Evolutionary conservation across 2,888 invertebrate genomes (phyloP).

Genomic region (Hemistola chrysoprasaria): DNA sequence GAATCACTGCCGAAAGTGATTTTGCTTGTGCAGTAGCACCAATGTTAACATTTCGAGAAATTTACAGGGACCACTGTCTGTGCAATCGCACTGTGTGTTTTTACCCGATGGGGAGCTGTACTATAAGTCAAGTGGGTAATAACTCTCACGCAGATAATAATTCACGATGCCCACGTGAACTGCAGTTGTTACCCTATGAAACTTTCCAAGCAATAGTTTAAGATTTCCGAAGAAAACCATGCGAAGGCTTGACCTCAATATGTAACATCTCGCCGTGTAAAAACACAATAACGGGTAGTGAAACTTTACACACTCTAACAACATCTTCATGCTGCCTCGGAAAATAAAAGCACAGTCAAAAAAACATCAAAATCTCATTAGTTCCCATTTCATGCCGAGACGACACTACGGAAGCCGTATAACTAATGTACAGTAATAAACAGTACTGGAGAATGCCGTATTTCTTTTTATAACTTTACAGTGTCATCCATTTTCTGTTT

Average conservation of each 20-base stretch:
- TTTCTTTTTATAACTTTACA: slow-evolving; percentile 79
- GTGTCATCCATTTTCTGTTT: slow-evolving; percentile 73
- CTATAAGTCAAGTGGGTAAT: too few species aligned
- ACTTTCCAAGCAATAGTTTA: too few species aligned
- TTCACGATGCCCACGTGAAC: too few species aligned
- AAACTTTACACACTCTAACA: slow-evolving; percentile 49
- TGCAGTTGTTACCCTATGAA: too few species aligned
- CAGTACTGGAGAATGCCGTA: slow-evolving; percentile 71
- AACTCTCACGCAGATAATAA: too few species aligned
- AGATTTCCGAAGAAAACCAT: too few species aligned
- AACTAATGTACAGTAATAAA: slow-evolving; percentile 82
- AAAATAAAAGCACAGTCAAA: slow-evolving; percentile 82
- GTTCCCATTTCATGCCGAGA: slow-evolving; percentile 80
- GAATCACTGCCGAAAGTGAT: too few species aligned
- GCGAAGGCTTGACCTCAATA: slow-evolving; percentile 14
- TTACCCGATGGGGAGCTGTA: too few species aligned
- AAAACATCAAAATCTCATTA: slow-evolving; percentile 83
- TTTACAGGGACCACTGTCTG: too few species aligned
- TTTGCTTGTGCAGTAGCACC: too few species aligned
- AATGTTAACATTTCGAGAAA: too few species aligned
- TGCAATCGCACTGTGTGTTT: too few species aligned
- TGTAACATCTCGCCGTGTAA: slow-evolving; percentile 15
- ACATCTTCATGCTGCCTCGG: slow-evolving; percentile 60
- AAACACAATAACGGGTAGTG: slow-evolving; percentile 33
- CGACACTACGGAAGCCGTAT: slow-evolving; percentile 81